phyloP scores from a whole-genome alignment of 2,888 invertebrate species.

The Mythimna loreyi region DNA sequence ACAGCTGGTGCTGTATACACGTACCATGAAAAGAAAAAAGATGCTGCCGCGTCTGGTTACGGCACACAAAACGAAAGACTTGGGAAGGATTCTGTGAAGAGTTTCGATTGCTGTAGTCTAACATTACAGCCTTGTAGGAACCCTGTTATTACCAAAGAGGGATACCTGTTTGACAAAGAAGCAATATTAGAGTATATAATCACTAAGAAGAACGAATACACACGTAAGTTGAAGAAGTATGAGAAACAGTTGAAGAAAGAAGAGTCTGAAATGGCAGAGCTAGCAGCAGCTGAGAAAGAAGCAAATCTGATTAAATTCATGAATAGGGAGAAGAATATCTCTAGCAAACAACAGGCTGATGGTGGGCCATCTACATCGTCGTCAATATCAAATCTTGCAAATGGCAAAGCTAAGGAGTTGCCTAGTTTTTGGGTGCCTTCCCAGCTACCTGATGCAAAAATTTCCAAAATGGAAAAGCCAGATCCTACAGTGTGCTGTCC shows the following conservation, averaged over 20 bases:
- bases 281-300: slow-evolving; percentile 94
- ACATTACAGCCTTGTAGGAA: slow-evolving; percentile 98
- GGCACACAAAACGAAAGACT: slow-evolving; percentile 96
- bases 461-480: slow-evolving; percentile 89
- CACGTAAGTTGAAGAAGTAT: slow-evolving; percentile 97
- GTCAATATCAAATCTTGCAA: slow-evolving; percentile 95
- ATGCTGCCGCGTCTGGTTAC: slow-evolving; percentile 98
- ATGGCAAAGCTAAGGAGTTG: slow-evolving; percentile 94
- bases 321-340: slow-evolving; percentile 95
- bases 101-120: slow-evolving; percentile 99
- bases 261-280: slow-evolving; percentile 93
- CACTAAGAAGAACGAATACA: slow-evolving; percentile 97
- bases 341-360: slow-evolving; percentile 77
- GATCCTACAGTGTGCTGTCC: slow-evolving; percentile 85
- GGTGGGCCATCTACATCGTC: slow-evolving; percentile 73
- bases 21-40: slow-evolving; percentile 99
- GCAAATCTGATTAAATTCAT: slow-evolving; percentile 95
- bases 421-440: slow-evolving; percentile 99
- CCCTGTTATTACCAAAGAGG: slow-evolving; percentile 96
- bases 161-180: slow-evolving; percentile 99
- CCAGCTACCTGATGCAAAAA: slow-evolving; percentile 96
- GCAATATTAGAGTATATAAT: slow-evolving; percentile 98
- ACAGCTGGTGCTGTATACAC: slow-evolving; percentile 99
- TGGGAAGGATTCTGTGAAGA: slow-evolving; percentile 97
- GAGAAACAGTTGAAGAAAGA: slow-evolving; percentile 96